phyloP scores from a whole-genome alignment of 2,797 vertebrate genomes.

The Manis crassicaudata region DNA sequence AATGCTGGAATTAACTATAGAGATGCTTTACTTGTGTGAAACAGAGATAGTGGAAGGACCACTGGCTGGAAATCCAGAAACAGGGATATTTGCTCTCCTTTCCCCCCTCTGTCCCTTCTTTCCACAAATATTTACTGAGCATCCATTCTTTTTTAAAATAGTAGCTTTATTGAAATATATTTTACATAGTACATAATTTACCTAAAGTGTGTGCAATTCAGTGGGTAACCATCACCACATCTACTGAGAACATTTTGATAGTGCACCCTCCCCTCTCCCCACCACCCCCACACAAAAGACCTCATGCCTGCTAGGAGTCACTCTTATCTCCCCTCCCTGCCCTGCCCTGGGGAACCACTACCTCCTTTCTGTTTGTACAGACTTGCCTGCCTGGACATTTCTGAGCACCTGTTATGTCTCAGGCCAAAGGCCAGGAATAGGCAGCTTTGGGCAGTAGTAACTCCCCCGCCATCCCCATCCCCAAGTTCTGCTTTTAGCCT shows the following conservation, averaged over 20 bases:
- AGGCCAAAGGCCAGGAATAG: background rate
- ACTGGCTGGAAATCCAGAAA: background rate
- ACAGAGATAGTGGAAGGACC: background rate
- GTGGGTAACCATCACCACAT: background rate
- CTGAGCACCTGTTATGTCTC: background rate
- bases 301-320: background rate
- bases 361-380: background rate
- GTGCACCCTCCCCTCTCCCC: fast-evolving
- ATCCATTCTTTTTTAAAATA: background rate
- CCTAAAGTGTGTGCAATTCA: background rate
- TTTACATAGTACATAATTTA: background rate
- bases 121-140: background rate
- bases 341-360: background rate
- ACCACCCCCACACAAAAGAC: too few relatives aligned
- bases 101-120: background rate
- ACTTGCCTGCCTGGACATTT: background rate
- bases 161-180: background rate
- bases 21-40: background rate
- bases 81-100: background rate
- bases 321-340: background rate
- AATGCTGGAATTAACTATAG: background rate
- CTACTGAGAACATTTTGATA: background rate
- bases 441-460: background rate
- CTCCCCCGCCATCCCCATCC: background rate
- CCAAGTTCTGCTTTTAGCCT: background rate